Base-by-base conservation (phyloP, 2,113 vertebrate species). In the Piprites chloris region DNA sequence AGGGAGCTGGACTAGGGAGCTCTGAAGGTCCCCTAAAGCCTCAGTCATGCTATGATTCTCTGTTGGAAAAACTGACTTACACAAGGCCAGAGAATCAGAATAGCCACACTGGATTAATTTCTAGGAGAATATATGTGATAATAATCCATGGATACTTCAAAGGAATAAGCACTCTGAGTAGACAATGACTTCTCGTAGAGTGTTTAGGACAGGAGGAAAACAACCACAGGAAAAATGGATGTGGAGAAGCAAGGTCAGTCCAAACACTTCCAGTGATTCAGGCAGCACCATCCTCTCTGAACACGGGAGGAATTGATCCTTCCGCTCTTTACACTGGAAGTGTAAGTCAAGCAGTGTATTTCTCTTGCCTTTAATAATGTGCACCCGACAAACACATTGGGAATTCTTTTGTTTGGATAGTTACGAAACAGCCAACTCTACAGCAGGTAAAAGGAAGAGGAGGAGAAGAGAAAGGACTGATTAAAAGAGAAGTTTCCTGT, bases 401-500 rank as follows among this genome's bases (percentile, higher is more conserved):
- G 44, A 59, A 56, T 78, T 84, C 52, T 88, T 82, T 67, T 56
- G 72, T 93, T 50, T 90, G 27, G 76, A 50, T 11, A 71, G 30
- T 55, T 90, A 28, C 5, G 67, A 66, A 91, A 32, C 47, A 75
- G 47, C 19, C 86, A 93, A 86, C 55, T 88, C 58, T 75, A 74
- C 11, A 73, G 44, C 44, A 95, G 91, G 59, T 91, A 95, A 79
- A 82, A 87, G 12, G 82, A 84, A n/a, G 52, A 85, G 62, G 91
- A 93, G 59, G 13, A 81, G 37, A 41, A 47, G 92, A 75, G 47
- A 82, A 89, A 87, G 91, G 91, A 71, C 89, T 87, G 68, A 81
- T 56, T 89, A 87, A 93, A 95, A 89, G 68, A 46, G n/a, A 91
- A 95, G 91, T 95, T 96, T 97, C 94, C 95, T 95, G 88, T 66